Percentiles rank a stretch among this genome's conserved stretches.
phyloP scores from a whole-genome alignment of 2,113 vertebrate genomes.

The Callithrix jacchus region DNA sequence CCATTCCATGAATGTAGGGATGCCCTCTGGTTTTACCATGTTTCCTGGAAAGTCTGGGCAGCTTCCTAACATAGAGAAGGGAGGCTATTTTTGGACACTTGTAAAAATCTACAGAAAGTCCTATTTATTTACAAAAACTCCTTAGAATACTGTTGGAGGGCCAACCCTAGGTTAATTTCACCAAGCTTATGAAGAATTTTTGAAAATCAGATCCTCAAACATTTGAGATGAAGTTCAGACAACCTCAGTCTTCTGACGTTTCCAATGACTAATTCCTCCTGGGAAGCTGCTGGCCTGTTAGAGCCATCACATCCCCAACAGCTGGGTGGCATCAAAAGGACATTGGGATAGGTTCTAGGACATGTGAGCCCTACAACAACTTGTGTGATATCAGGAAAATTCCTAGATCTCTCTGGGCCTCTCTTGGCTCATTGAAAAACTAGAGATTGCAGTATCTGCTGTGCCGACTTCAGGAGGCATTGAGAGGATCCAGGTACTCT shows the following conservation, averaged over 20 bases:
- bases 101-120: not conserved
- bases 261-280: not conserved
- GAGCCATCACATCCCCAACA: not conserved
- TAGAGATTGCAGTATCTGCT: rapidly evolving
- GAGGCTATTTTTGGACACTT: not conserved
- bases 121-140: not conserved
- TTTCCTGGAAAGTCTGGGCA: not conserved
- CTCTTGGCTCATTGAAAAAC: not conserved
- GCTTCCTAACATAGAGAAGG: not conserved
- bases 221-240: not conserved
- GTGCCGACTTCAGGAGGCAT: not conserved
- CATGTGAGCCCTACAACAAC: not conserved
- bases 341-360: not conserved
- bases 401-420: not conserved
- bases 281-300: not conserved
- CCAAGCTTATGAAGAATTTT: not conserved
- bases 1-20: not conserved
- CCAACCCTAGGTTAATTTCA: not conserved
- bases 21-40: not conserved
- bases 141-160: not conserved
- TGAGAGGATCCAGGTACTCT: not conserved
- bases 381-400: not conserved
- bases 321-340: not conserved
- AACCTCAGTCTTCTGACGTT: not conserved
- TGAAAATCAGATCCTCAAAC: not conserved